Evolutionary conservation across 2,797 vertebrate genomes (phyloP).

Genomic region (Falco cherrug): DNA sequence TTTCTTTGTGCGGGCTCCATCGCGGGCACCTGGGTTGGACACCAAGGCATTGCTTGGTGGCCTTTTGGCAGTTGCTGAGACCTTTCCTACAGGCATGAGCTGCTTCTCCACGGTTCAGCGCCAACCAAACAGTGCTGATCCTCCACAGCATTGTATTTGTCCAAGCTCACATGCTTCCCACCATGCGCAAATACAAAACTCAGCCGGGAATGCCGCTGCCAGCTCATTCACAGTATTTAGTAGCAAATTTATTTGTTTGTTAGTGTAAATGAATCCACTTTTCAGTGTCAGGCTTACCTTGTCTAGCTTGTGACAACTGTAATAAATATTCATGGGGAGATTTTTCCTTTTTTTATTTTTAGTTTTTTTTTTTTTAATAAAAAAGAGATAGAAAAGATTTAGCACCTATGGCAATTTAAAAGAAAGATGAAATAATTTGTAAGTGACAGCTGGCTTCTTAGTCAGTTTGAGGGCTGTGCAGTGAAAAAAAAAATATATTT

Average conservation of each 20-base stretch:
- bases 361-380: too few species aligned
- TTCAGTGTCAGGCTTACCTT: too few species aligned
- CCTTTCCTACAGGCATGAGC: fast-evolving
- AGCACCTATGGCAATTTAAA: too few species aligned
- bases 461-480: too few species aligned
- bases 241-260: not conserved
- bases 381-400: too few species aligned
- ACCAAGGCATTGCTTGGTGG: not conserved
- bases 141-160: not conserved
- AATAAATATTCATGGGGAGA: too few species aligned
- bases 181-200: fast-evolving
- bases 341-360: too few species aligned
- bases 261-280: not conserved
- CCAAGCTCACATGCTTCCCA: not conserved
- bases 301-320: too few species aligned
- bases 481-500: too few species aligned
- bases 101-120: not conserved
- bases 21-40: fast-evolving
- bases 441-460: too few species aligned
- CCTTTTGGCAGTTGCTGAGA: fast-evolving
- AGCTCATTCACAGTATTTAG: not conserved
- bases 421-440: too few species aligned
- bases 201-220: not conserved
- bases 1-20: not conserved
- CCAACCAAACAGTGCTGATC: not conserved